These are phyloP conservation scores for Plagodis pulveraria DNA, from an alignment of 2,888 invertebrate genomes.

Conservation along the genomic window DNA sequence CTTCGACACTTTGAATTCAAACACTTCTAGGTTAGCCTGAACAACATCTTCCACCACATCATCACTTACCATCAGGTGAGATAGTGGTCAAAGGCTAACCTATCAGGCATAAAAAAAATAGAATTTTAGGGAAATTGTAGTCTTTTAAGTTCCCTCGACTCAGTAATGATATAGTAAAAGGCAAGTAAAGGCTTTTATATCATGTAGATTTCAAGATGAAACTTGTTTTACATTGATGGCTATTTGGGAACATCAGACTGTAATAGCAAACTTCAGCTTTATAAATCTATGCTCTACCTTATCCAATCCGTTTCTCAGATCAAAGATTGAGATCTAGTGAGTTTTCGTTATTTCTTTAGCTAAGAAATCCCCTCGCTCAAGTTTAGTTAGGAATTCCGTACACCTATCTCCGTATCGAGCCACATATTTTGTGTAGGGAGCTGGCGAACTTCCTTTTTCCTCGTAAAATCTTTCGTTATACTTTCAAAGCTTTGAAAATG, in stretches of 20 bases:
- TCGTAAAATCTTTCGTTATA: conserved; percentile 54
- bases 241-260: not conserved
- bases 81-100: too few species aligned
- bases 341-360: conserved; percentile 71
- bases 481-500: conserved; percentile 33
- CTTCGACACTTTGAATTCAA: too few species aligned
- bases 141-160: too few species aligned
- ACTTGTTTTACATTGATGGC: conserved; percentile 3
- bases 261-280: conserved; percentile 11
- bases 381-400: conserved; percentile 74
- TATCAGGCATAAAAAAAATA: too few species aligned
- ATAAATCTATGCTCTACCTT: conserved; percentile 19
- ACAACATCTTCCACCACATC: too few species aligned
- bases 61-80: too few species aligned
- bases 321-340: conserved; percentile 48
- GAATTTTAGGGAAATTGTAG: too few species aligned
- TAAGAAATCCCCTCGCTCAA: conserved; percentile 65
- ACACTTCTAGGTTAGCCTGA: too few species aligned
- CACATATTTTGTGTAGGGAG: conserved; percentile 69
- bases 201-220: not conserved
- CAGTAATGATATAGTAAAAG: too few species aligned
- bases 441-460: conserved; percentile 62
- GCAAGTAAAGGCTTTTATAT: too few species aligned
- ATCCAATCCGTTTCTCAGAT: conserved; percentile 43
- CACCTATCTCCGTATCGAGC: conserved; percentile 69